A percentile compares a stretch with the other conserved stretches of the same genome.
phyloP scores from a whole-genome alignment of 2,113 vertebrate species.

The Antigone vipio region DNA sequence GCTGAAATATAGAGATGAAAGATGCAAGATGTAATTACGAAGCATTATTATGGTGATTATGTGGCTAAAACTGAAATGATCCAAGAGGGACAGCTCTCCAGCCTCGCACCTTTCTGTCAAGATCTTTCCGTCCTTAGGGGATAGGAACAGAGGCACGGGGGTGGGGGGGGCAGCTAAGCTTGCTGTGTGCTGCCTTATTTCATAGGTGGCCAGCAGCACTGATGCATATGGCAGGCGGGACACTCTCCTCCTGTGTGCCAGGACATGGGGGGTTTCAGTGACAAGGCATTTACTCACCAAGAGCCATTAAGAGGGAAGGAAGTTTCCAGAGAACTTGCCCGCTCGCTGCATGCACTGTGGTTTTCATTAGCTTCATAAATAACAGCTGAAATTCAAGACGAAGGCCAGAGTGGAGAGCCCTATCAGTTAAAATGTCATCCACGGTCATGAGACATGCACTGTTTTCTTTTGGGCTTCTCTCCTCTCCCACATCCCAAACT shows the following conservation, averaged over 20 bases:
- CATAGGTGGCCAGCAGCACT: neutral
- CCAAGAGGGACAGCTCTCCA: neutral
- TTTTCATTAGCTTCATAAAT: neutral
- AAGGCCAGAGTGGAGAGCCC: neutral
- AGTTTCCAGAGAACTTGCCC: neutral
- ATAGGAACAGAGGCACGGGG: neutral
- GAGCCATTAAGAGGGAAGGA: neutral
- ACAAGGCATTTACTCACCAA: neutral
- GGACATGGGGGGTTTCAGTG: neutral
- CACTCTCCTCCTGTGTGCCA: neutral
- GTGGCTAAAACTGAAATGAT: neutral
- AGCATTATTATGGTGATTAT: neutral
- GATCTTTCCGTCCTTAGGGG: neutral
- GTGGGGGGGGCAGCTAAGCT: neutral
- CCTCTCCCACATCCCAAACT: neutral
- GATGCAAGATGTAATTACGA: neutral
- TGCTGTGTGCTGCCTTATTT: neutral
- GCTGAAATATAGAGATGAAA: neutral
- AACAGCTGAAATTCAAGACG: neutral
- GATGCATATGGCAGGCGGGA: fast-evolving
- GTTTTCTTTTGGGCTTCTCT: neutral
- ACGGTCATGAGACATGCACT: neutral
- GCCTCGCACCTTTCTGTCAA: neutral
- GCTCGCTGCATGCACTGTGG: fast-evolving
- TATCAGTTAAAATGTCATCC: neutral